phyloP scores from a whole-genome alignment of 1,140 invertebrate genomes.

The Pteromalus puparum region DNA sequence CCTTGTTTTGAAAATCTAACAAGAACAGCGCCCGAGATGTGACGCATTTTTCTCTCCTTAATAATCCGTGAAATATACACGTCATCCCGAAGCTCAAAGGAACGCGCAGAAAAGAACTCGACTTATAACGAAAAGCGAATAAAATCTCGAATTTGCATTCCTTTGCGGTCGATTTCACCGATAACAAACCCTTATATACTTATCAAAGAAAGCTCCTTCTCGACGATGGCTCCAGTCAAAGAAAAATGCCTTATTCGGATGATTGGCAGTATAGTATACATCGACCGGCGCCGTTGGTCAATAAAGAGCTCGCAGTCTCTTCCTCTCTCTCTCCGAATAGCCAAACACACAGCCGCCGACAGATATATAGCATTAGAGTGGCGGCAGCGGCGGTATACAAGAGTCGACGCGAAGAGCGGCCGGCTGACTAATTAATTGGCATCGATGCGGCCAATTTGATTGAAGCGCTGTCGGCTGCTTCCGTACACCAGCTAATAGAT shows the following conservation, averaged over 20 bases:
- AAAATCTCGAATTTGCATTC: no score
- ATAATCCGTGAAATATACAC: no score
- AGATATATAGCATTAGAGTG: not conserved
- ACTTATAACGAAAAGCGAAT: no score
- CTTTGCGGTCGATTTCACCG: no score
- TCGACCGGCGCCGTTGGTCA: not conserved
- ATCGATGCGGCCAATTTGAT: conserved; percentile 63
- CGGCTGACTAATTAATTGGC: conserved; percentile 62
- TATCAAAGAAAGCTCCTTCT: no score
- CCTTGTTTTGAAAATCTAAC: conserved; percentile 5
- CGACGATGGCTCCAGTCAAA: no score
- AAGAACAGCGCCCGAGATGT: no score
- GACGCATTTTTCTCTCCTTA: not conserved
- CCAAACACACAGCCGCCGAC: not conserved
- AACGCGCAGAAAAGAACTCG: no score
- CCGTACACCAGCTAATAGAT: not conserved
- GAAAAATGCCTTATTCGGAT: not conserved
- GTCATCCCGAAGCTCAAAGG: no score
- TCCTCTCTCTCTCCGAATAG: no score
- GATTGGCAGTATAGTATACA: conserved; percentile 11
- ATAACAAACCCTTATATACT: no score
- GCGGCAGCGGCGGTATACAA: not conserved
- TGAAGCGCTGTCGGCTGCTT: conserved; percentile 46
- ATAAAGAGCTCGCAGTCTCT: conserved; percentile 22
- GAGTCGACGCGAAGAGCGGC: conserved; percentile 27